A percentile compares a stretch with the other conserved stretches of the same genome.
Conservation (phyloP, 2,113 vertebrate species). For the Mus pahari region DNA sequence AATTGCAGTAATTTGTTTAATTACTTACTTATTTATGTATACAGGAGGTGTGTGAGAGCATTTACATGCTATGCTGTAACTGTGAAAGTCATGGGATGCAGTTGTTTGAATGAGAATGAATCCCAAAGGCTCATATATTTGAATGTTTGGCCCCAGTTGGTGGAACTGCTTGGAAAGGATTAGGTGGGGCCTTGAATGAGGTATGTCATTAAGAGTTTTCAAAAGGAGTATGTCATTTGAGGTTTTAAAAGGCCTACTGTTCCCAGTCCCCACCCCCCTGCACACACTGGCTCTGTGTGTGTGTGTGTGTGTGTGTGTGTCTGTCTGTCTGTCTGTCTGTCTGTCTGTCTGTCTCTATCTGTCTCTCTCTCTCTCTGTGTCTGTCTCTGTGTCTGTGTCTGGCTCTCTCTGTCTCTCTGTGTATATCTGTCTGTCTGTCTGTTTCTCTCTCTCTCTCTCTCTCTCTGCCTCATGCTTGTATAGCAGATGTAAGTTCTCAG, state of each 20-base stretch:
- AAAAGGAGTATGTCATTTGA: not conserved
- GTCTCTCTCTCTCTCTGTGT: fast-evolving
- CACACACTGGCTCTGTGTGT: too few relatives aligned
- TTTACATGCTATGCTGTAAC: too few relatives aligned
- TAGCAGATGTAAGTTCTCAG: not conserved
- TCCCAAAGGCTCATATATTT: not conserved
- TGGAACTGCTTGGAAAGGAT: not conserved
- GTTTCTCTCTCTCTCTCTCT: not conserved
- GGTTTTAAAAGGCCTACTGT: not conserved
- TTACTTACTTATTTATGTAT: not conserved
- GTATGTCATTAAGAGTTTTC: not conserved
- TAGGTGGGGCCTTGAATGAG: not conserved
- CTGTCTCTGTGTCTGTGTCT: not conserved
- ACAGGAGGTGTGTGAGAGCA: not conserved
- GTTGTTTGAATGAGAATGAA: not conserved
- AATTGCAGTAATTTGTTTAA: not conserved
- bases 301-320: too few relatives aligned
- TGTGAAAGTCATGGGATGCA: not conserved
- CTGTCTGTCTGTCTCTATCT: not conserved
- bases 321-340: too few relatives aligned
- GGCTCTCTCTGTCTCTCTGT: not conserved
- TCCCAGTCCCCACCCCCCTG: too few relatives aligned
- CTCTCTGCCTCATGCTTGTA: not conserved
- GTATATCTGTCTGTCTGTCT: too few relatives aligned
- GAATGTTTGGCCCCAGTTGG: not conserved